Evolutionary conservation across 1,140 invertebrate species (phyloP), one percentile per base, ranked within the genome.

Genomic region (Hyles vespertilio): DNA sequence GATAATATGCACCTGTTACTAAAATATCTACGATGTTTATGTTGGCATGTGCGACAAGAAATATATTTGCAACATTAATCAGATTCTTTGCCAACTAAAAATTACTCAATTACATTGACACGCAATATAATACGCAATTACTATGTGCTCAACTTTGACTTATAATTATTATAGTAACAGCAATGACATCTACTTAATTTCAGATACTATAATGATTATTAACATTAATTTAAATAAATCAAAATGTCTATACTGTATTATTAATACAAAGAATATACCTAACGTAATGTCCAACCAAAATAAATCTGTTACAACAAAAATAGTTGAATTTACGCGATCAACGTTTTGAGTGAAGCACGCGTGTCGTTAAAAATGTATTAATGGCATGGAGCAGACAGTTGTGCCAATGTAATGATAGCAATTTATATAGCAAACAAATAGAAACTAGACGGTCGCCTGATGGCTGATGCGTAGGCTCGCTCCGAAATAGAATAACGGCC

Each of bases 341-440:
- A 51, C 9, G 52, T 43, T 54, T 43, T 54, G 12, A 34, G 43
- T 43, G 12, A 32, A 54, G n/a, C 52, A 44, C 32, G 8, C 36
- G 36, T 5, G 34, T 59, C 57, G 57, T 61, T 61, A 59, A 60
- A 63, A 69, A 63, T 65, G 59, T 63, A 60, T 60, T 45, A 22
- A 46, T 47, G 49, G 54, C 58, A 54, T 58, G 52, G 47, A 53
- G 62, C 63, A 69, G 67, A 69, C 67, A 58, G 60, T 64, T 56
- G 57, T 70, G 60, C 60, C 61, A 65, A 69, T 65, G 69, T 66
- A 74, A 76, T 65, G 69, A 66, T 65, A 61, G 59, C 67, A 69
- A 71, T 70, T 75, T 72, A 67, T 73, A 67, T 56, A 50, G 66
- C 61, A 70, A 70, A 74, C 70, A 79, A 79, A 79, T 67, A 74